phyloP scores from a whole-genome alignment of 2,113 vertebrate species.

The Engystomops pustulosus region DNA sequence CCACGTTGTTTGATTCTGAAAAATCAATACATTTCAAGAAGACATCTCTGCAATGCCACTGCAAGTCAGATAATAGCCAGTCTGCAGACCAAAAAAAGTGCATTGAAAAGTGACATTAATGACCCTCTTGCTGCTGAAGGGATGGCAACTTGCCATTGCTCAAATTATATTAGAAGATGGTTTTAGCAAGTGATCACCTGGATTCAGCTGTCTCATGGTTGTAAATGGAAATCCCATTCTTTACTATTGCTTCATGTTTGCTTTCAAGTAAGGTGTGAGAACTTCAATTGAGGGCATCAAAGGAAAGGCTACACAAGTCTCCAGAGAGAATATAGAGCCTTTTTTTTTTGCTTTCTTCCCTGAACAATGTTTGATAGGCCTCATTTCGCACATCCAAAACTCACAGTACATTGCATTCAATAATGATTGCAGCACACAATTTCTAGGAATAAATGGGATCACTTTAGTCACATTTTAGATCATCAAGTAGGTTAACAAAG shows the following conservation, averaged over 20 bases:
- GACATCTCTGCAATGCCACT: conserved; percentile 36
- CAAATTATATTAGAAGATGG: conserved; percentile 20
- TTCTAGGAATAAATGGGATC: no score
- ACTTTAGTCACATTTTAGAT: no score
- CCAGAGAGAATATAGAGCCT: no score
- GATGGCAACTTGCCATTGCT: conserved; percentile 27
- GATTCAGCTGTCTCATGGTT: not conserved
- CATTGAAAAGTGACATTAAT: conserved; percentile 50
- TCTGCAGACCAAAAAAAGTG: conserved; percentile 20
- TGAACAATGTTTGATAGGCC: not conserved
- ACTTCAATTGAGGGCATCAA: no score
- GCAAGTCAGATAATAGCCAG: conserved; percentile 43
- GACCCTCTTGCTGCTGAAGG: conserved; percentile 18
- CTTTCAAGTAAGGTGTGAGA: not conserved
- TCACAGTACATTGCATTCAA: no score
- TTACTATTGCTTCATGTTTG: not conserved
- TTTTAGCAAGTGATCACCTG: conserved; percentile 29
- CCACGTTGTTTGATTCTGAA: conserved; percentile 26
- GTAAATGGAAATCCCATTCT: not conserved
- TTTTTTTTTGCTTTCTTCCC: no score
- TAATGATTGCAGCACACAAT: no score
- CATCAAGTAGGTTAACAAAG: no score
- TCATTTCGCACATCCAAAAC: no score
- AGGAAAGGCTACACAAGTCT: no score
- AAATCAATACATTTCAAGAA: conserved; percentile 50